These are phyloP conservation scores for Heterodera schachtii DNA, from an alignment of 1,140 invertebrate species.

Conservation along the genomic window DNA sequence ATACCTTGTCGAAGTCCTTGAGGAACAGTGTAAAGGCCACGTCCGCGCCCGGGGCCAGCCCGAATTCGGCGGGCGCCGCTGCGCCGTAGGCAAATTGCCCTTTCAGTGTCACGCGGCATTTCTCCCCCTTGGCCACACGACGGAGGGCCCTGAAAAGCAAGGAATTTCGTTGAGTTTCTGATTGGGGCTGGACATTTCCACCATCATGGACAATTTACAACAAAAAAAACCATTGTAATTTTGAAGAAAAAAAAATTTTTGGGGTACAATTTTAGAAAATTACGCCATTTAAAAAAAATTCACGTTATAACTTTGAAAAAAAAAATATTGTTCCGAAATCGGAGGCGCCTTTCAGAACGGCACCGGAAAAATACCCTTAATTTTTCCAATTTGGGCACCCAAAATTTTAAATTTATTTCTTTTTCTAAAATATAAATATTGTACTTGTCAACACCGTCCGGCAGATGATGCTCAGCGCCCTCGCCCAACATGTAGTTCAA, in stretches of 20 bases:
- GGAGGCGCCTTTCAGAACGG: no score
- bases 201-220: neutral
- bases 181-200: no score
- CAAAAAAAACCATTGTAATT: neutral
- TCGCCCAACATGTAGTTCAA: conserved; percentile 85
- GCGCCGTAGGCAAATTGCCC: conserved; percentile 79
- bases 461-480: conserved; percentile 76
- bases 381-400: neutral
- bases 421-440: neutral
- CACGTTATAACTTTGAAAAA: no score
- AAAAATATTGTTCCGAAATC: no score
- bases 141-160: conserved; percentile 72
- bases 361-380: neutral
- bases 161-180: no score
- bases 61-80: conserved; percentile 74
- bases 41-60: conserved; percentile 78
- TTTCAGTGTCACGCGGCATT: conserved; percentile 76
- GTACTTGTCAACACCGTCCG: conserved; percentile 78
- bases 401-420: neutral
- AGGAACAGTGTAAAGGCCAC: conserved; percentile 74
- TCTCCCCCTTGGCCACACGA: conserved; percentile 82
- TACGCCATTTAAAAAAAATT: no score
- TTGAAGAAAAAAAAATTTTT: no score
- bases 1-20: conserved; percentile 80
- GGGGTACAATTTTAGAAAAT: no score